A percentile compares a stretch with the other conserved stretches of the same genome.
These are phyloP conservation scores for Emmelina monodactyla DNA, from an alignment of 2,888 invertebrate genomes.

Conservation along the genomic window DNA sequence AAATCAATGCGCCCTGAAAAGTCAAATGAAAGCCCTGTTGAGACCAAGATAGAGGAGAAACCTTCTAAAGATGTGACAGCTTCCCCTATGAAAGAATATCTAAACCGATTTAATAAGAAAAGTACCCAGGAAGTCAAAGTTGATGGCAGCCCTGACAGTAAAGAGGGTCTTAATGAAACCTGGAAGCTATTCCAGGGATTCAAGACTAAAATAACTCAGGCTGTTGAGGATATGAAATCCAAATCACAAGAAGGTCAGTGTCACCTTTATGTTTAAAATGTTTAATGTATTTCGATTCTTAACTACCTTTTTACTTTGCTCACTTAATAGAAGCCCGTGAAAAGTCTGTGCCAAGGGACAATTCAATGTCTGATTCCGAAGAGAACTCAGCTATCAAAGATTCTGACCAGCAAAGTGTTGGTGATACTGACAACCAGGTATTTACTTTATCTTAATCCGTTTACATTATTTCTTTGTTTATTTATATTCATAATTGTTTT, in stretches of 20 bases:
- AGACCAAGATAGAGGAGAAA: slow-evolving; percentile 37
- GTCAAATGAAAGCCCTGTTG: slow-evolving; percentile 15
- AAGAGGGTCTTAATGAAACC: slow-evolving; percentile 63
- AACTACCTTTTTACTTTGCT: slow-evolving; percentile 3
- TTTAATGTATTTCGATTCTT: slow-evolving; percentile 1
- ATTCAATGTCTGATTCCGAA: slow-evolving; percentile 74
- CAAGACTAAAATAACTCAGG: slow-evolving; percentile 77
- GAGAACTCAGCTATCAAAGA: slow-evolving; percentile 55
- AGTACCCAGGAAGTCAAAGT: slow-evolving; percentile 64
- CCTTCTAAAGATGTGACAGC: slow-evolving; percentile 42
- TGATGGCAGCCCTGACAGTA: slow-evolving; percentile 55
- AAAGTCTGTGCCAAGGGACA: slow-evolving; percentile 63
- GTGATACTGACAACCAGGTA: slow-evolving; percentile 62
- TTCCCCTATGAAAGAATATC: slow-evolving; percentile 65
- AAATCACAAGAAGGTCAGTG: slow-evolving; percentile 67
- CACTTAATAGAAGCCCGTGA: slow-evolving; percentile 45
- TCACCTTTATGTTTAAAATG: too few species aligned
- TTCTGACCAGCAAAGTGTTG: slow-evolving; percentile 52
- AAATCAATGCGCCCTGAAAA: slow-evolving; percentile 41
- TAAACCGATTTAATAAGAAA: slow-evolving; percentile 67
- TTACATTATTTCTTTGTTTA: too few species aligned
- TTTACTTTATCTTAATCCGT: too few species aligned
- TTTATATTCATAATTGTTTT: too few species aligned
- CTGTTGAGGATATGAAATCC: slow-evolving; percentile 78
- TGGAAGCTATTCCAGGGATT: slow-evolving; percentile 79